These are phyloP conservation scores for Chamaetylas fuelleborni DNA, from an alignment of 2,113 vertebrate genomes.

Conservation along the genomic window DNA sequence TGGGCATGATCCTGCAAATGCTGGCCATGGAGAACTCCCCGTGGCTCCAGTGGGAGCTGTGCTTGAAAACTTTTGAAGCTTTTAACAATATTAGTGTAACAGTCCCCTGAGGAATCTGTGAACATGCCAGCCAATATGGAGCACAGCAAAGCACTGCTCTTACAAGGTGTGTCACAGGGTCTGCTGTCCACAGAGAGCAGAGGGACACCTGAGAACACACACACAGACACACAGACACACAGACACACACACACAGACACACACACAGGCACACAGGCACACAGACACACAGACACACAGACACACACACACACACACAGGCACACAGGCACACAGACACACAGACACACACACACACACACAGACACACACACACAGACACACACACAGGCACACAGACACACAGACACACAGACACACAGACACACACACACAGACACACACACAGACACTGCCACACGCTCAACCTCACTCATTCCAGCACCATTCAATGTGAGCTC, in stretches of 20 bases:
- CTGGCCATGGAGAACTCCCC: neutral
- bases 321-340: too few species aligned
- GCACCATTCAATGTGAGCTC: rapidly evolving
- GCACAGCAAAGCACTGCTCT: neutral
- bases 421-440: neutral
- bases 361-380: neutral
- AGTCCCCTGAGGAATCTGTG: neutral
- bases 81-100: neutral
- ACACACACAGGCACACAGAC: neutral
- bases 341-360: neutral
- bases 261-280: neutral
- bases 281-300: neutral
- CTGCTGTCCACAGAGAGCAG: neutral
- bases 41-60: neutral
- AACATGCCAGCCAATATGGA: neutral
- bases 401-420: neutral
- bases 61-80: neutral
- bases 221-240: too few species aligned
- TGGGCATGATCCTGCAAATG: neutral
- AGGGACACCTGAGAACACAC: neutral
- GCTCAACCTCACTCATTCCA: rapidly evolving
- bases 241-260: neutral
- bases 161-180: neutral
- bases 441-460: neutral
- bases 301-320: too few species aligned